phyloP scores from a whole-genome alignment of 2,888 invertebrate genomes.

The Linnaemya vulpina region DNA sequence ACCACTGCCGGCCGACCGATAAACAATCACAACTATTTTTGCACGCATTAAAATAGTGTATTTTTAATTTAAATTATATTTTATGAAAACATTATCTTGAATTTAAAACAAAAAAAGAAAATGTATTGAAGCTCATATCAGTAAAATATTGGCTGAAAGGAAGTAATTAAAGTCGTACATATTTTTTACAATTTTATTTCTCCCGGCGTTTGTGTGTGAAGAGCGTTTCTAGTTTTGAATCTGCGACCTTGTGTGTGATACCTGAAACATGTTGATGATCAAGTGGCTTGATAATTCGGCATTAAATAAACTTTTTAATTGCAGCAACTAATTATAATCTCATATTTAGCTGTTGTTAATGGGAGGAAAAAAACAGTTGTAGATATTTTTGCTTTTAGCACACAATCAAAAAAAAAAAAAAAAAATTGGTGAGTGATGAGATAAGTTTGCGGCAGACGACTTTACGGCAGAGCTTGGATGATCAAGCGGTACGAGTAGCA shows the following conservation, averaged over 20 bases:
- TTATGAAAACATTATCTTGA: constrained; percentile 32
- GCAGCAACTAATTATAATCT: neutral
- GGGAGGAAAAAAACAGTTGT: neutral
- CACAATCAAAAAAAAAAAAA: no score
- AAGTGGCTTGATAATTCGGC: neutral
- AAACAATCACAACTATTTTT: constrained; percentile 30
- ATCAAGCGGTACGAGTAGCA: no score
- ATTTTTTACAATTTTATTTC: constrained; percentile 3
- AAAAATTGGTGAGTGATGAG: no score
- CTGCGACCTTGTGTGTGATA: constrained; percentile 41
- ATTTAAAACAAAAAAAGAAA: neutral
- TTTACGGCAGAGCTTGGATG: no score
- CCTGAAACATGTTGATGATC: constrained; percentile 20
- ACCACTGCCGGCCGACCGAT: constrained; percentile 2
- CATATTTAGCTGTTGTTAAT: neutral
- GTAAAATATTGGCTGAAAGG: constrained; percentile 41
- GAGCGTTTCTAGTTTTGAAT: neutral
- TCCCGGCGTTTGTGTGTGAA: neutral
- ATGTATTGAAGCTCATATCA: constrained; percentile 39
- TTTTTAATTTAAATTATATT: constrained; percentile 33
- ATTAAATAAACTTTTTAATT: constrained; percentile 22
- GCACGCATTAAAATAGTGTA: constrained; percentile 35
- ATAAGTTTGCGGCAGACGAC: no score
- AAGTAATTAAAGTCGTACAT: constrained; percentile 51
- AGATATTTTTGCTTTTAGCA: no score